Conservation (phyloP, 2,113 vertebrate species). For the zebrafish (Danio rerio) region DNA sequence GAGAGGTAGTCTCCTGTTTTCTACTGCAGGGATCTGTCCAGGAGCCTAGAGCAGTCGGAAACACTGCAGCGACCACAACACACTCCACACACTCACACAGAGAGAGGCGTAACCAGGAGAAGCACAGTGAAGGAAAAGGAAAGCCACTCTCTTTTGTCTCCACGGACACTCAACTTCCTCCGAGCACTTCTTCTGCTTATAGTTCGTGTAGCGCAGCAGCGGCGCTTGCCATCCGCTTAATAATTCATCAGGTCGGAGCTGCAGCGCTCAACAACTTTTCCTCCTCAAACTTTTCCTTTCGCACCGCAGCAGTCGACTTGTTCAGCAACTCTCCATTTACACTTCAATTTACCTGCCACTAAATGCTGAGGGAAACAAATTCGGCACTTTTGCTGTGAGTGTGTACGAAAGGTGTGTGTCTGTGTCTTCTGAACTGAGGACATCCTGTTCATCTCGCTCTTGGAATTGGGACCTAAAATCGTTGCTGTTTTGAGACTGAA, state of each 20-base stretch:
- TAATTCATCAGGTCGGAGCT: slow-evolving; percentile 62
- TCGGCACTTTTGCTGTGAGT: slow-evolving; percentile 8
- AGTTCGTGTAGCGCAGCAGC: not conserved
- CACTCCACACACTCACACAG: not conserved
- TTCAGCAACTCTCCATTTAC: slow-evolving; percentile 17
- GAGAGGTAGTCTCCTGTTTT: slow-evolving; percentile 56
- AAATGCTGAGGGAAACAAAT: not conserved
- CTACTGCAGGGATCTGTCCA: slow-evolving; percentile 71
- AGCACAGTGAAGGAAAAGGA: slow-evolving; percentile 15
- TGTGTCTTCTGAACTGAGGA: not conserved
- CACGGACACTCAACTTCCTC: slow-evolving; percentile 61
- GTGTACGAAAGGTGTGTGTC: not conserved
- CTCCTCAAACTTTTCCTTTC: slow-evolving; percentile 57
- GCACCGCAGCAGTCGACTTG: slow-evolving; percentile 21
- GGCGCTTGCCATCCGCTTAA: slow-evolving; percentile 61
- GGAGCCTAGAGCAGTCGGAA: slow-evolving; percentile 51
- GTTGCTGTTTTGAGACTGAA: not conserved
- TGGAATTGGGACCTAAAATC: not conserved
- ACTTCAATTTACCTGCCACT: not conserved
- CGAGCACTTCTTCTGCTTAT: slow-evolving; percentile 10
- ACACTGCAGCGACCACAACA: slow-evolving; percentile 17
- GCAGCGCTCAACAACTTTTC: slow-evolving; percentile 59
- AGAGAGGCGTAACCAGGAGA: slow-evolving; percentile 1
- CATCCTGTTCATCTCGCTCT: slow-evolving; percentile 8
- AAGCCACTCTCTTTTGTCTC: slow-evolving; percentile 42